Percentiles rank a stretch among this genome's conserved stretches.
Conservation (phyloP, 2,888 invertebrate species). For the Crossocerus cetratus region DNA sequence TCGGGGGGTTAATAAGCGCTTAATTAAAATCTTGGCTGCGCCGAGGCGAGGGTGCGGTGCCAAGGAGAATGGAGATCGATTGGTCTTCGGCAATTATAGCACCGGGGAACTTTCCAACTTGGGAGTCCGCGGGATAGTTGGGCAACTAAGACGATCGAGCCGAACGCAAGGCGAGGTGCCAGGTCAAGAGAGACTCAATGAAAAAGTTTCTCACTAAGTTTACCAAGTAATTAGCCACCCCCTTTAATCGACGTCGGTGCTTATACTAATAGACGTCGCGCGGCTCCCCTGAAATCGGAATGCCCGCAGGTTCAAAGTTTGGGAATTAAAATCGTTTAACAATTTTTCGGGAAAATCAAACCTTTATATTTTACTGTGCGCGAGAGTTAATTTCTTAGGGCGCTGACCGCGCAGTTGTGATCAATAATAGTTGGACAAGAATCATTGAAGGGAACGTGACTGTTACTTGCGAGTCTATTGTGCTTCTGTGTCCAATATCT, state of each 20-base stretch:
- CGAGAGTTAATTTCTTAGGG: too few species aligned
- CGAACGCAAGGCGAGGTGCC: constrained; percentile 23
- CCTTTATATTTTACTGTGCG: too few species aligned
- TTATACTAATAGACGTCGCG: constrained; percentile 42
- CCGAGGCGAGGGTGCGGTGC: neutral
- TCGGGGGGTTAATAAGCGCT: neutral
- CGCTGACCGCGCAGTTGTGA: too few species aligned
- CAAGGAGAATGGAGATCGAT: constrained; percentile 24
- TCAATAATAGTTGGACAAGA: too few species aligned
- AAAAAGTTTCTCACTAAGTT: constrained; percentile 45
- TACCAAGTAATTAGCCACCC: constrained; percentile 48
- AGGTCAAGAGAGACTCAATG: constrained; percentile 19
- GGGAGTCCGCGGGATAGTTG: constrained; percentile 28
- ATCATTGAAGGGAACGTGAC: too few species aligned
- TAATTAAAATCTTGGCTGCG: constrained; percentile 2
- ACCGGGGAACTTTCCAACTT: constrained; percentile 21
- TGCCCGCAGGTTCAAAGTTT: too few species aligned
- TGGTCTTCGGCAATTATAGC: neutral
- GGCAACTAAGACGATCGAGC: constrained; percentile 9
- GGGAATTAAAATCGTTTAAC: too few species aligned
- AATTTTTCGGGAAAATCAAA: too few species aligned
- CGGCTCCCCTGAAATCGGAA: too few species aligned
- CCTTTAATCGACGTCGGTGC: constrained; percentile 56
- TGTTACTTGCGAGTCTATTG: too few species aligned
- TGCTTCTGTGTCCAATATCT: too few species aligned